Evolutionary conservation across 2,888 invertebrate genomes (phyloP).

Genomic region (Metallyticus violacea): DNA sequence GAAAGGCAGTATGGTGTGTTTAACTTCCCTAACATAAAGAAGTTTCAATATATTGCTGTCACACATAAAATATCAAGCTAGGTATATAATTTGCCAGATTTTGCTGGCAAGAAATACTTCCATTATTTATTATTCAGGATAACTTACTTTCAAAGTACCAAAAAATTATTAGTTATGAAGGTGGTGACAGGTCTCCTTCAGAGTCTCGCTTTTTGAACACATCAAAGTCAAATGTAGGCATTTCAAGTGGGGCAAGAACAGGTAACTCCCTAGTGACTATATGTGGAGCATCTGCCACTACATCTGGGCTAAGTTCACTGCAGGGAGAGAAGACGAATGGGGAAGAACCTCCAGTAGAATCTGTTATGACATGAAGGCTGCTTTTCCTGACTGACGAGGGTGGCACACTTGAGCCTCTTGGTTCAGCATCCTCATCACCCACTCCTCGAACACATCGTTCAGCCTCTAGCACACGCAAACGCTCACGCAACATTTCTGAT

Average conservation of each 20-base stretch:
- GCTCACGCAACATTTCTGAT: slow-evolving; percentile 57
- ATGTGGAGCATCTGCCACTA: slow-evolving; percentile 16
- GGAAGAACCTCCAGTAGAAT: slow-evolving; percentile 37
- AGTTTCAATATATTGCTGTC: not conserved
- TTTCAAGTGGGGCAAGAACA: slow-evolving; percentile 58
- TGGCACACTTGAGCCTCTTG: slow-evolving; percentile 33
- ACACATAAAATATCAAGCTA: not conserved
- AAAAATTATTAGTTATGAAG: not conserved
- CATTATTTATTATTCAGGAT: not conserved
- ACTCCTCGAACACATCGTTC: slow-evolving; percentile 41
- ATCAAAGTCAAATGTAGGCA: slow-evolving; percentile 59
- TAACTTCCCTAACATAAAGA: not conserved
- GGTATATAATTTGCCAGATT: no score
- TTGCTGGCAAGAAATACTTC: no score
- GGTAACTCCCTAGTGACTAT: slow-evolving; percentile 44
- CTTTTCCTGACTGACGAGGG: slow-evolving; percentile 38
- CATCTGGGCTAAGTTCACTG: slow-evolving; percentile 38
- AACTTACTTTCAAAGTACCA: no score
- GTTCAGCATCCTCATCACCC: not conserved
- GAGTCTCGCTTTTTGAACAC: slow-evolving; percentile 14
- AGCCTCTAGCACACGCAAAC: slow-evolving; percentile 56
- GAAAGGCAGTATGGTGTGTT: not conserved
- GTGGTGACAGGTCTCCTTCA: not conserved
- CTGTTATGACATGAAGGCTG: slow-evolving; percentile 31
- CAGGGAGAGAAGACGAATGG: slow-evolving; percentile 40